Conservation (phyloP, 1,140 invertebrate species). For the Protaetia brevitarsis region DNA sequence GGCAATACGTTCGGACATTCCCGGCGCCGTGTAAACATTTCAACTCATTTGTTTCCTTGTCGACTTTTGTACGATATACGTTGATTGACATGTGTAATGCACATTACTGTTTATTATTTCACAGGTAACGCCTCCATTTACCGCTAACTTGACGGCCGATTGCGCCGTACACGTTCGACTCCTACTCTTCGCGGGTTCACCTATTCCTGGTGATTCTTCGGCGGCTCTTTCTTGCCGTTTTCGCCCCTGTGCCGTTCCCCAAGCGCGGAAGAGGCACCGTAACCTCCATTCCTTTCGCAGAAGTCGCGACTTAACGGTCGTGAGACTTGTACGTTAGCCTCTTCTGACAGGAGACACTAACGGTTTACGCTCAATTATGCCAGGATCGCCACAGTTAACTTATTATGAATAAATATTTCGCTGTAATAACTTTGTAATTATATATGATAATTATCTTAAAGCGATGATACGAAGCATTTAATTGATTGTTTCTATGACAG, state of each 20-base stretch:
- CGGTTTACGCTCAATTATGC: too few relatives aligned
- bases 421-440: too few relatives aligned
- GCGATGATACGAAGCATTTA: too few relatives aligned
- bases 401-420: too few relatives aligned
- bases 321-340: neutral
- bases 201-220: neutral
- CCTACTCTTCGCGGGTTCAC: neutral
- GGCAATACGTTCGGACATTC: neutral
- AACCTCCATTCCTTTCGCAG: slow-evolving; percentile 1
- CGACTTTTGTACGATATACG: neutral
- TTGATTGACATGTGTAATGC: neutral
- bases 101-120: neutral
- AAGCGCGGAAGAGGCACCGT: neutral
- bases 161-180: neutral
- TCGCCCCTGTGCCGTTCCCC: neutral
- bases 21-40: neutral
- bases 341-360: neutral
- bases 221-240: neutral
- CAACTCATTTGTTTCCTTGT: neutral
- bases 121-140: neutral
- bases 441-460: too few relatives aligned
- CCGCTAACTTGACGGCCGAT: slow-evolving; percentile 12
- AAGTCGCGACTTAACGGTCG: slow-evolving; percentile 8
- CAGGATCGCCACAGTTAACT: too few relatives aligned
- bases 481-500: too few relatives aligned